phyloP scores from a whole-genome alignment of 2,797 vertebrate species.

The Menidia menidia region DNA sequence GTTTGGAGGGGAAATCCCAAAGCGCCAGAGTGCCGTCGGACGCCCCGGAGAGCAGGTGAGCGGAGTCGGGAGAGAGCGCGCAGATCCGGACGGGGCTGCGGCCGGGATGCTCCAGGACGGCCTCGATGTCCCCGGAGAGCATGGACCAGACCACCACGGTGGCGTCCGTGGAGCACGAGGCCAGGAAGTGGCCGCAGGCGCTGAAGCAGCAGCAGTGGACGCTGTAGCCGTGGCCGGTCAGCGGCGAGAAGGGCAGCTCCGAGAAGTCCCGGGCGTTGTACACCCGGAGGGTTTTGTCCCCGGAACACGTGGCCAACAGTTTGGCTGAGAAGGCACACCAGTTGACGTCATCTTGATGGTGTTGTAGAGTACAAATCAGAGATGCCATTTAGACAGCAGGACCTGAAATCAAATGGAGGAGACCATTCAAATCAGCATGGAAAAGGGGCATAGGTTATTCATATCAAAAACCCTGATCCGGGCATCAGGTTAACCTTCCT shows the following conservation, averaged over 20 bases:
- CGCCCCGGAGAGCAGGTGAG: conserved; percentile 84
- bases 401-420: conserved; percentile 2
- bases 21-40: conserved; percentile 90
- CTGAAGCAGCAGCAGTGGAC: conserved; percentile 97
- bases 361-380: conserved; percentile 86
- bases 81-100: conserved; percentile 90
- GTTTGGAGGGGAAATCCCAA: conserved; percentile 86
- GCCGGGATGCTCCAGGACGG: conserved; percentile 87
- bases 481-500: no score
- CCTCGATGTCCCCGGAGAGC: conserved; percentile 81
- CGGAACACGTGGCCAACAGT: conserved; percentile 91
- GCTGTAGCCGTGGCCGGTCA: conserved; percentile 89
- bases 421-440: neutral
- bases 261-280: conserved; percentile 84
- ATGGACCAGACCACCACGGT: conserved; percentile 87
- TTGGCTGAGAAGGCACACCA: conserved; percentile 88
- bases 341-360: conserved; percentile 93
- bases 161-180: conserved; percentile 94
- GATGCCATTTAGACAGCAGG: conserved; percentile 84
- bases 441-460: neutral
- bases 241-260: conserved; percentile 89
- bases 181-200: conserved; percentile 86
- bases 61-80: conserved; percentile 84
- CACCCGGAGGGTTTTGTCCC: conserved; percentile 91
- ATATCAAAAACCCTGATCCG: no score